Conservation (phyloP, 64 coral and sea anemone species). For the Astreopora myriophthalma region DNA sequence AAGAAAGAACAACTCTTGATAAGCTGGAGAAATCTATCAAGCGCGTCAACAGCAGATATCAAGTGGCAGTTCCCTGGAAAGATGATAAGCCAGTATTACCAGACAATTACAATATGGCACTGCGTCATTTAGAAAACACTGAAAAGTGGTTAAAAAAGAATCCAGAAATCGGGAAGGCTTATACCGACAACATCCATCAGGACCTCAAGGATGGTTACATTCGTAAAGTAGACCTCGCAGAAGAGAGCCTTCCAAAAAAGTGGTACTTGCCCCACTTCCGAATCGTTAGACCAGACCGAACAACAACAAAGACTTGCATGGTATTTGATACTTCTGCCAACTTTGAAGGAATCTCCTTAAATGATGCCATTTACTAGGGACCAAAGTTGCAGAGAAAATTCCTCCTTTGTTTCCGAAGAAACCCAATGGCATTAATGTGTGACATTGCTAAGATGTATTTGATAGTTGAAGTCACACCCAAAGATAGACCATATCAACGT, state of each 20-base stretch:
- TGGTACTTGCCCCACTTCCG: too few relatives aligned
- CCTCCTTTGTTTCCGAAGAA: too few relatives aligned
- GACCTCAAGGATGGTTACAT: neutral
- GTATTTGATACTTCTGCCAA: too few relatives aligned
- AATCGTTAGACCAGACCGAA: too few relatives aligned
- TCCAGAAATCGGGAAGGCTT: constrained; percentile 4
- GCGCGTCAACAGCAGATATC: too few relatives aligned
- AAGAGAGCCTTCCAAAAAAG: too few relatives aligned
- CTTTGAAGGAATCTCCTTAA: too few relatives aligned
- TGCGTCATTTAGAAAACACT: neutral
- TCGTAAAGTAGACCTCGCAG: neutral
- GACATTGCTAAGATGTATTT: constrained; percentile 34
- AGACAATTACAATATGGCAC: constrained; percentile 53
- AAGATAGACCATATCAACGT: neutral
- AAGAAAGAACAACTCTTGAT: too few relatives aligned
- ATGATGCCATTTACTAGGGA: constrained; percentile 34
- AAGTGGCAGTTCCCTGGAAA: constrained; percentile 43
- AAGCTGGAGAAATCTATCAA: neutral
- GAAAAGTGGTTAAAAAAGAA: constrained; percentile 26
- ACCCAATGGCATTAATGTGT: too few relatives aligned
- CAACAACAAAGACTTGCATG: neutral
- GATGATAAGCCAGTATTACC: neutral
- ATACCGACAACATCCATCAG: neutral
- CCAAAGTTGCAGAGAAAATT: constrained; percentile 54
- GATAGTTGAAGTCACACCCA: neutral